Evolutionary conservation across 2,113 vertebrate genomes (phyloP).

Genomic region (Eupsittula cactorum): DNA sequence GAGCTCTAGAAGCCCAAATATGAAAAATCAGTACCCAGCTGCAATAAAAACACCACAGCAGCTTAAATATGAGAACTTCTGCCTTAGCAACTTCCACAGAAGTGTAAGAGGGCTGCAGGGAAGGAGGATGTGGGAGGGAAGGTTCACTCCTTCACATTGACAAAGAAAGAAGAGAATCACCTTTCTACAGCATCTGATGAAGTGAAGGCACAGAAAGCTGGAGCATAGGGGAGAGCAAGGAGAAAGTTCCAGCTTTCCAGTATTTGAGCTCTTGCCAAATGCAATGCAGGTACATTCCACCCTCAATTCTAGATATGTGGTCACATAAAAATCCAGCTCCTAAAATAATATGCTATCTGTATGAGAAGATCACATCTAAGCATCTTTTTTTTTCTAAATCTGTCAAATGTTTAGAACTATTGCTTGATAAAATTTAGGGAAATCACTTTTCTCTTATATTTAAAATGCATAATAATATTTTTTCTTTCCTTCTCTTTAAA

Average conservation of each 20-base stretch:
- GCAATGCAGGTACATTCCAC: not conserved
- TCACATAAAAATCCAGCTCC: not conserved
- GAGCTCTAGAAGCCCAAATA: not conserved
- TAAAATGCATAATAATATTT: not conserved
- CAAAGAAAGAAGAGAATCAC: not conserved
- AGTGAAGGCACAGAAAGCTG: not conserved
- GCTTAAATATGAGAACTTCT: not conserved
- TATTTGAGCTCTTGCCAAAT: not conserved
- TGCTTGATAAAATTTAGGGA: not conserved
- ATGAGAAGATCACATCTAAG: not conserved
- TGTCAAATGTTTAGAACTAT: not conserved
- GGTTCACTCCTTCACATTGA: no score
- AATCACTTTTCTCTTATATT: not conserved
- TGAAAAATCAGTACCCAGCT: not conserved
- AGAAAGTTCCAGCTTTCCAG: not conserved
- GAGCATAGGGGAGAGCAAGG: not conserved
- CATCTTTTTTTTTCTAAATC: not conserved
- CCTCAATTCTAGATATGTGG: not conserved
- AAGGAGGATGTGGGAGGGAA: not conserved
- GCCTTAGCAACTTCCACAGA: not conserved
- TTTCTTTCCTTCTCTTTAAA: not conserved
- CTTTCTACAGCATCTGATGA: not conserved
- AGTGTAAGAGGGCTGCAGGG: not conserved
- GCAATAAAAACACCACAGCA: not conserved
- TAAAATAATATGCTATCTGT: not conserved